A percentile compares a stretch with the other conserved stretches of the same genome.
These are phyloP conservation scores for Chrysomela aeneicollis DNA, from an alignment of 2,888 invertebrate species.

Conservation along the genomic window DNA sequence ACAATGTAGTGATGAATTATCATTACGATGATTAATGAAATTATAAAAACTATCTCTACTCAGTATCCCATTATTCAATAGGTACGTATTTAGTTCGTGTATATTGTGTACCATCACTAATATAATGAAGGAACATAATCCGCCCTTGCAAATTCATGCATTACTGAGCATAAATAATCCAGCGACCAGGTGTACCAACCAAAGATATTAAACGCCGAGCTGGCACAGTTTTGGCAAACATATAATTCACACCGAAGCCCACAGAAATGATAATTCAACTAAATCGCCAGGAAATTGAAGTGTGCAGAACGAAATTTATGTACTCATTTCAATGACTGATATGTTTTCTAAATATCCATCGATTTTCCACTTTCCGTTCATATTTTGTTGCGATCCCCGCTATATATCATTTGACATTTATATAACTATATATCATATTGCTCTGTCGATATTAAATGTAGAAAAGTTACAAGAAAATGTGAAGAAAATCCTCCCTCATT, in stretches of 20 bases:
- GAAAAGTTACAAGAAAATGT: no score
- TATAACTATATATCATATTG: no score
- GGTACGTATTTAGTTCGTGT: no score
- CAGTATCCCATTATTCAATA: no score
- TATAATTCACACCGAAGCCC: slow-evolving; percentile 7
- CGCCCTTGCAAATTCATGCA: not conserved
- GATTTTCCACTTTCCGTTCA: not conserved
- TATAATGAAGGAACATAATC: not conserved
- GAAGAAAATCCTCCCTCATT: no score
- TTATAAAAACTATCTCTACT: no score
- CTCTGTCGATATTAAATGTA: no score
- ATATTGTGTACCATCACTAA: not conserved
- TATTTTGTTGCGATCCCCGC: not conserved
- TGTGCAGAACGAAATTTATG: not conserved
- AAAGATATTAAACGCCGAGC: slow-evolving; percentile 1
- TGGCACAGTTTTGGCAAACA: slow-evolving; percentile 5
- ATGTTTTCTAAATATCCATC: not conserved
- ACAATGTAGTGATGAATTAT: no score
- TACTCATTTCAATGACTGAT: not conserved
- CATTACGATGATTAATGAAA: no score
- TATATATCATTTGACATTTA: no score
- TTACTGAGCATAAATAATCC: not conserved
- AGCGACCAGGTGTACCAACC: slow-evolving; percentile 2
- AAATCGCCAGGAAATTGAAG: slow-evolving; percentile 5
- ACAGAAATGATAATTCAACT: slow-evolving; percentile 5